Base-by-base conservation (phyloP, 1,140 invertebrate genomes). In the Nephotettix cincticeps region DNA sequence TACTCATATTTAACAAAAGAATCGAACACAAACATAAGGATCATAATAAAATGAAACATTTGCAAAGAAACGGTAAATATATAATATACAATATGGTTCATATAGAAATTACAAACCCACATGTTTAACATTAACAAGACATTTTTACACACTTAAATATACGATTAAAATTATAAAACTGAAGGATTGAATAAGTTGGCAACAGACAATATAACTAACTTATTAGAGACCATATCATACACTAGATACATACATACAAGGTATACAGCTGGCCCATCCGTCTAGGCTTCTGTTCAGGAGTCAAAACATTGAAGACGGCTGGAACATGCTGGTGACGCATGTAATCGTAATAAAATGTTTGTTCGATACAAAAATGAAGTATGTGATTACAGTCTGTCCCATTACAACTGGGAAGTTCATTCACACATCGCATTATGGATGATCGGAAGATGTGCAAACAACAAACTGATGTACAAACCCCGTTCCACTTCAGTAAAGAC, bases 41-140 rank as follows among this genome's bases (percentile, higher is more conserved):
- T 6, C 4, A 36, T 14, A 36, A 6, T 6, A 4, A 36, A 36
- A 36, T 36, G 14, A 36, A 36, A 36, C 32, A 36, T 36, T 4
- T 36, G 32, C 32, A 36, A 36, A 36, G 32, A 36, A 36, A 36
- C 32, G 32, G 32, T 36, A 36, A 36, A 6, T 36, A 36, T 36
- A 36, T 36, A 61, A 61, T 61, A 28, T 61, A 61, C 56, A 61
- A 36, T 36, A 36, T 51, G 56, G 28, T 61, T 61, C 23, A 61
- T 61, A 61, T 61, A 61, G 56, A 61, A 61, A 61, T 61, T 61
- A 61, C 56, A 61, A 61, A 61, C 56, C 27, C 56, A 29, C 56
- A 27, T 27, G 56, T 61, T 61, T 36, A 36, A 36, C 32, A 61
- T 61, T 28, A 61, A 61, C 56, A 61, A 61, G 21, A 61, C 27